phyloP scores from a whole-genome alignment of 23 tunicate species.

The Corella eumyota region DNA sequence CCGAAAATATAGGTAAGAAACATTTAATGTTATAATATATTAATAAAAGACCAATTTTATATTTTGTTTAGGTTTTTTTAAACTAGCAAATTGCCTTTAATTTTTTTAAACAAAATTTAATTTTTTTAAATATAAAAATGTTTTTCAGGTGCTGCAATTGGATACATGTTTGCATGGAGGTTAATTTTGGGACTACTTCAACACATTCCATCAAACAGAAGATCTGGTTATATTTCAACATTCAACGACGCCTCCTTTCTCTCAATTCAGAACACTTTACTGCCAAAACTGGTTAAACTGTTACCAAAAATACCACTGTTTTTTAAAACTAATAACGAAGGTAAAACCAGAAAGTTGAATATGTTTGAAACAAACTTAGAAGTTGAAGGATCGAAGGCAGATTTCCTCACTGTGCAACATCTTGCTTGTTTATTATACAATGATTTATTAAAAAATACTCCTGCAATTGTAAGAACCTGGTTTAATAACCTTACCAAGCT shows the following conservation, averaged over 20 bases:
- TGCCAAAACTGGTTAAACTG: slow-evolving; percentile 24
- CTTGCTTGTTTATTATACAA: slow-evolving; percentile 51
- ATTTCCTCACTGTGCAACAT: slow-evolving; percentile 20
- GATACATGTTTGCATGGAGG: slow-evolving; percentile 31
- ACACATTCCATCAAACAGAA: slow-evolving; percentile 14
- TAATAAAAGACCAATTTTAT: too few relatives aligned
- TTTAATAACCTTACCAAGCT: slow-evolving; percentile 24
- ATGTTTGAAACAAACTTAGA: slow-evolving; percentile 24
- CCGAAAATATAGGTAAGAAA: too few relatives aligned
- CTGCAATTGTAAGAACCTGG: slow-evolving; percentile 50
- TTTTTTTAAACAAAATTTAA: too few relatives aligned
- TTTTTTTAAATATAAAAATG: too few relatives aligned
- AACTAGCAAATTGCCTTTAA: too few relatives aligned
- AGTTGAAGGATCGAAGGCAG: background rate
- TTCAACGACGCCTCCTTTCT: slow-evolving; percentile 5
- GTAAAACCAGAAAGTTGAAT: slow-evolving; percentile 1
- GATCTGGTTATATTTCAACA: slow-evolving; percentile 21
- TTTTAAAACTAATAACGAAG: slow-evolving; percentile 3
- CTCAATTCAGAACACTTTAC: slow-evolving; percentile 15
- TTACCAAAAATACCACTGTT: slow-evolving; percentile 17
- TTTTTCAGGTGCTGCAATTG: too few relatives aligned
- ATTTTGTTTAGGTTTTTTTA: too few relatives aligned
- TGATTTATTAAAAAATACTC: slow-evolving; percentile 33
- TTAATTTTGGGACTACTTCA: slow-evolving; percentile 9
- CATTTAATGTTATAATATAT: too few relatives aligned